Base-by-base conservation (phyloP, 2,888 invertebrate genomes). In the Ecliptopera silaceata region DNA sequence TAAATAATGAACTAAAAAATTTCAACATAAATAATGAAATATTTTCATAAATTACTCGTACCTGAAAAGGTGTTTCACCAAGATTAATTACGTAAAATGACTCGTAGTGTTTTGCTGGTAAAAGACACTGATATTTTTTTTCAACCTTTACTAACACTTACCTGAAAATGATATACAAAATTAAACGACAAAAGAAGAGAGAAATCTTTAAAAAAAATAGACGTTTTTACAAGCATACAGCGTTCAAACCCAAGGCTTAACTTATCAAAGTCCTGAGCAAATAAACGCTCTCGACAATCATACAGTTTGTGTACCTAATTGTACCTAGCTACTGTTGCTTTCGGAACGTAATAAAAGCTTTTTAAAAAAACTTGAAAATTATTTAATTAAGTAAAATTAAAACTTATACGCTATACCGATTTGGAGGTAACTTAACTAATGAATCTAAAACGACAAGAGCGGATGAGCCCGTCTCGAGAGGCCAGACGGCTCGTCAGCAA, bases 221-320 rank as follows among this genome's bases (percentile, higher is more conserved):
- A 65, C 70, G 63, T 47, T 58, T n/a, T 36, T 32, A 55, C 64
- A 69, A 70, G 64, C 57, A 66, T 64, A 68, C 62, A 42, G 41
- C 64, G 56, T 55, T 32, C 56, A n/a, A 38, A 38, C 42, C 15
- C n/a, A 51, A n/a, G 34, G 45, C 43, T 44, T 31, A 26, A 57
- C 51, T 64, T 67, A 67, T 65, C 65, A 60, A 55, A 63, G 41
- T 53, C 51, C 38, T 8, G 55, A 29, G 52, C 45, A 67, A 65
- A 65, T 47, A 63, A 20, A 41, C 20, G 54, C 31, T 22, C 46
- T 46, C 36, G 18, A 56, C 54, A 61, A 68, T 68, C 69, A 63
- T 51, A 66, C 63, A 65, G 61, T 66, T 62, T 66, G 63, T 66
- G 64, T 66, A 34, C 34, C 13, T 34, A 63, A 64, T 66, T 49